A percentile compares a stretch with the other conserved stretches of the same genome.
Conservation (phyloP, 2,888 invertebrate genomes). For the Ptychoptera contaminata region DNA sequence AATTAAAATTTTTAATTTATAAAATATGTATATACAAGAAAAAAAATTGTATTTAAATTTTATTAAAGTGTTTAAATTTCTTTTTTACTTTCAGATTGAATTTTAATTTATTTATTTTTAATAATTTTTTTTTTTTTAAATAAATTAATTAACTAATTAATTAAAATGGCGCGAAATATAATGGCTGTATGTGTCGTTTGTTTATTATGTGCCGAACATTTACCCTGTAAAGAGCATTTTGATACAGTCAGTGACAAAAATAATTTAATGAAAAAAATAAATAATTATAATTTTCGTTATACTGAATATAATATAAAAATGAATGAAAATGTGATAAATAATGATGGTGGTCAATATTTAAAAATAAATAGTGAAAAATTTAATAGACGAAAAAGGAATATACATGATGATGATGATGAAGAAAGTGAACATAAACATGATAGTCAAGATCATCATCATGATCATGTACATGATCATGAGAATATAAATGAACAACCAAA, state of each 20-base stretch:
- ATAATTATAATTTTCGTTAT: not conserved
- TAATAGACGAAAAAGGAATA: constrained; percentile 1
- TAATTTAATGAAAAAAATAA: constrained; percentile 10
- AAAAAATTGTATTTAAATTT: too few species aligned
- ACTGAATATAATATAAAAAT: not conserved
- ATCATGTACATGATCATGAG: constrained; percentile 13
- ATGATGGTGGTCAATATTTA: not conserved
- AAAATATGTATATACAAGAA: too few species aligned
- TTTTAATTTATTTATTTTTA: too few species aligned
- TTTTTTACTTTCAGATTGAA: too few species aligned
- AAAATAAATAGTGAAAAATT: not conserved
- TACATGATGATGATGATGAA: constrained; percentile 9
- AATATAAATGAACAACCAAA: constrained; percentile 12
- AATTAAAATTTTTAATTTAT: too few species aligned
- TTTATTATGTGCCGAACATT: constrained; percentile 59
- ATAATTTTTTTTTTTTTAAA: too few species aligned
- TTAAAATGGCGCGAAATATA: constrained; percentile 42
- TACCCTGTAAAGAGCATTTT: constrained; percentile 57
- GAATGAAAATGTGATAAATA: not conserved
- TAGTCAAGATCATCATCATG: constrained; percentile 14
- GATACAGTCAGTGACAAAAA: constrained; percentile 18
- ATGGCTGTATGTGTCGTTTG: constrained; percentile 75
- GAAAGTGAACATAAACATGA: constrained; percentile 21
- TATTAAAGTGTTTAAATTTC: too few species aligned
- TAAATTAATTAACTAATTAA: too few species aligned